A percentile compares a stretch with the other conserved stretches of the same genome.
Evolutionary conservation across 2,888 invertebrate genomes (phyloP).

Genomic region (Apamea epomidion): DNA sequence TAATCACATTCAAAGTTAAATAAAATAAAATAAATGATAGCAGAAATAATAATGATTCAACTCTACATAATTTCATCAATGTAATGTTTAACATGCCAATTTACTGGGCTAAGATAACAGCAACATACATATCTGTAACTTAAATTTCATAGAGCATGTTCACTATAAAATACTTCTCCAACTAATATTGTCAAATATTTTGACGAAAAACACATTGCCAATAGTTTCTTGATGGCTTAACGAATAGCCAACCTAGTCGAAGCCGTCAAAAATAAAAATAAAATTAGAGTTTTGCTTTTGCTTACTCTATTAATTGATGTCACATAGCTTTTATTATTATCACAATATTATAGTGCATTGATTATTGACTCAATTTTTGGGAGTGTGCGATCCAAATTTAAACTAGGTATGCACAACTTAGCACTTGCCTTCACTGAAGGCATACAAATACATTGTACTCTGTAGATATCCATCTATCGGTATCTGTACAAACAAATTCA

Average conservation of each 20-base stretch:
- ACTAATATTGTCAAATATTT: slow-evolving; percentile 39
- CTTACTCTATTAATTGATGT: slow-evolving; percentile 76
- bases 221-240: slow-evolving; percentile 41
- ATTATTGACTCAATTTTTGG: slow-evolving; percentile 87
- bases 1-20: slow-evolving; percentile 40
- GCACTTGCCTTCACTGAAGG: slow-evolving; percentile 88
- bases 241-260: slow-evolving; percentile 49
- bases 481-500: slow-evolving; percentile 83
- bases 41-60: slow-evolving; percentile 43
- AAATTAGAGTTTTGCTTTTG: slow-evolving; percentile 64
- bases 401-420: slow-evolving; percentile 76
- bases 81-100: slow-evolving; percentile 42
- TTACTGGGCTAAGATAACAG: slow-evolving; percentile 39
- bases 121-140: slow-evolving; percentile 42
- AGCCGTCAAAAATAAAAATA: slow-evolving; percentile 57
- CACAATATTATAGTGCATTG: slow-evolving; percentile 80
- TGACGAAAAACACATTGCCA: slow-evolving; percentile 40
- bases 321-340: slow-evolving; percentile 74
- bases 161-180: slow-evolving; percentile 26
- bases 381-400: slow-evolving; percentile 82
- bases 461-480: slow-evolving; percentile 81
- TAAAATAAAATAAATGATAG: slow-evolving; percentile 29
- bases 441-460: slow-evolving; percentile 86
- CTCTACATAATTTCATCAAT: slow-evolving; percentile 44
- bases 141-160: slow-evolving; percentile 47